A percentile compares a stretch with the other conserved stretches of the same genome.
Evolutionary conservation across 2,797 vertebrate genomes (phyloP).

Genomic region (Coccyzus lansbergi): DNA sequence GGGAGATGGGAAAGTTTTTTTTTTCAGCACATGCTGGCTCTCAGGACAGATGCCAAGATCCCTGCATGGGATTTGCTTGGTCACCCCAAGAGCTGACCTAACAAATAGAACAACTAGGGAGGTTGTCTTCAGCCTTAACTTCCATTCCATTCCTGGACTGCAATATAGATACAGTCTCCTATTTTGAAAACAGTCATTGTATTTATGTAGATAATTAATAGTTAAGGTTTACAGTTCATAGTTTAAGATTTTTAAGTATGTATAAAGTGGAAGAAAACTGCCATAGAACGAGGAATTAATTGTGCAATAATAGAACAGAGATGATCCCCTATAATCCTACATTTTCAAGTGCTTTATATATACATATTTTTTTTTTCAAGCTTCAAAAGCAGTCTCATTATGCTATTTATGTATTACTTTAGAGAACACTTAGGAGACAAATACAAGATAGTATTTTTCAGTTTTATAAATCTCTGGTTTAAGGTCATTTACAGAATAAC

Average conservation of each 20-base stretch:
- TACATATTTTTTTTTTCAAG: background rate
- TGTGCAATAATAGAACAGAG: background rate
- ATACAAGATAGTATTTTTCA: background rate
- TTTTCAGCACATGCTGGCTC: background rate
- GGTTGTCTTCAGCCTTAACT: background rate
- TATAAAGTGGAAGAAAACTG: fast-evolving
- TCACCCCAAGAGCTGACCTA: background rate
- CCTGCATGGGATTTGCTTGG: background rate
- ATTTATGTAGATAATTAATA: background rate
- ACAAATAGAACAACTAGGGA: background rate
- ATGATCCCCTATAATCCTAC: background rate
- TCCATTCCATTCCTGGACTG: background rate
- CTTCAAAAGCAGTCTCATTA: background rate
- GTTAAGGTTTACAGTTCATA: background rate
- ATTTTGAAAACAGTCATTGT: background rate
- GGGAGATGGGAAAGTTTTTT: background rate
- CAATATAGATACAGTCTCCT: background rate
- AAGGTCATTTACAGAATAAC: background rate
- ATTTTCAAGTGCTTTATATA: background rate
- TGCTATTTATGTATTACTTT: background rate
- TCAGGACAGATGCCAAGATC: background rate
- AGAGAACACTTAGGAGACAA: background rate
- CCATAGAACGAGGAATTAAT: background rate
- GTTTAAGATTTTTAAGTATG: background rate
- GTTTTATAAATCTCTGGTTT: background rate